phyloP scores from a whole-genome alignment of 2,113 vertebrate species.

The Corythaixoides concolor region DNA sequence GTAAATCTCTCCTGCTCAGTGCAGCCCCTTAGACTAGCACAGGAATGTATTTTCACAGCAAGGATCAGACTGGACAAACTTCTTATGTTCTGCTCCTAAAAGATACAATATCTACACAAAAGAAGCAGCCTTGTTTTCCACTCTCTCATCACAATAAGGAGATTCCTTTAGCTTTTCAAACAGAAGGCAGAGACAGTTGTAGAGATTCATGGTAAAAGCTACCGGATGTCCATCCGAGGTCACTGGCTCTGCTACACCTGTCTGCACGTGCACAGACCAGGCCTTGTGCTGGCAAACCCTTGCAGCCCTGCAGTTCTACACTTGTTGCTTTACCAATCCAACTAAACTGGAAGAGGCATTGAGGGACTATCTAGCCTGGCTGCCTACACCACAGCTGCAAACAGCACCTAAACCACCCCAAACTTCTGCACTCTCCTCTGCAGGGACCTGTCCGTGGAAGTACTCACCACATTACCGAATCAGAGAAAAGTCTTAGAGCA shows the following conservation, averaged over 20 bases:
- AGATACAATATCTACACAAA: not conserved
- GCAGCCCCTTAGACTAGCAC: not conserved
- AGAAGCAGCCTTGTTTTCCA: not conserved
- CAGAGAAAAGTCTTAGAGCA: not conserved
- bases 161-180: not conserved
- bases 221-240: not conserved
- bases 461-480: not conserved
- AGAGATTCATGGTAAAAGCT: not conserved
- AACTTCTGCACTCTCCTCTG: not conserved
- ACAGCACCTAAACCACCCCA: not conserved
- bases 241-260: not conserved
- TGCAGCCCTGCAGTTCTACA: fast-evolving
- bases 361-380: no score
- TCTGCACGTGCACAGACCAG: not conserved
- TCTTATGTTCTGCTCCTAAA: not conserved
- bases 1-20: not conserved
- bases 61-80: not conserved
- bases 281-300: not conserved
- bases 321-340: not conserved
- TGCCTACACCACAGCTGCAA: not conserved
- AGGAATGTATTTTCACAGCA: not conserved
- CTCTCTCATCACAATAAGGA: not conserved
- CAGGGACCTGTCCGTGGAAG: not conserved
- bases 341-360: not conserved
- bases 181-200: not conserved